A percentile compares a stretch with the other conserved stretches of the same genome.
Evolutionary conservation across 2,888 invertebrate genomes (phyloP).

Genomic region (Drosophila pseudotalamancana): DNA sequence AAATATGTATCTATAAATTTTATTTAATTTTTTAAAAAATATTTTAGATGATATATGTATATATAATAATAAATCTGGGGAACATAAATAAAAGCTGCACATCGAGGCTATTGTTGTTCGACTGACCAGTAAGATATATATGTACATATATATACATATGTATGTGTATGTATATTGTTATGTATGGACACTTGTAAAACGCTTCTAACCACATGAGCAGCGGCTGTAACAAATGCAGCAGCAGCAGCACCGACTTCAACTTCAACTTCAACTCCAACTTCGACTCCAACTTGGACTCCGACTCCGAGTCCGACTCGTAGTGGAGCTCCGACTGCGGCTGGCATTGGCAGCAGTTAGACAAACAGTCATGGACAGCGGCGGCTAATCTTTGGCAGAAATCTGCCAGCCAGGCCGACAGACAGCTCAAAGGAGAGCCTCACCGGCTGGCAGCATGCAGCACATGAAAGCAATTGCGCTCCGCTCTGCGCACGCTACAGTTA

Average conservation of each 20-base stretch:
- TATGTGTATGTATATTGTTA: too few species aligned
- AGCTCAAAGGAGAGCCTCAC: conserved; percentile 45
- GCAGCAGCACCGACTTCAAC: conserved; percentile 5
- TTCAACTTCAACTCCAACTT: background rate
- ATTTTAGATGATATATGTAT: too few species aligned
- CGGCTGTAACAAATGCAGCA: conserved; percentile 10
- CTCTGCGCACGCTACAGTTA: conserved; percentile 50
- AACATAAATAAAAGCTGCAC: too few species aligned
- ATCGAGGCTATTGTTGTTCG: too few species aligned
- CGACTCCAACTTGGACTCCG: background rate
- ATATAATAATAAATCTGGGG: too few species aligned
- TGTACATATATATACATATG: background rate
- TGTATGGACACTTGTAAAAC: background rate
- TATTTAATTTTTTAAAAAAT: too few species aligned
- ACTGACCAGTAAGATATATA: too few species aligned
- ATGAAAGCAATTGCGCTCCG: conserved; percentile 55
- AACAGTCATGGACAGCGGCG: conserved; percentile 54
- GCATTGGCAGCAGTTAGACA: conserved; percentile 51
- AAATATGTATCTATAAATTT: too few species aligned
- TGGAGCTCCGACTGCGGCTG: conserved; percentile 8
- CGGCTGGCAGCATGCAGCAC: conserved; percentile 9
- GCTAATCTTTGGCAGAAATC: conserved; percentile 64
- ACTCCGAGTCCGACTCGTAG: background rate
- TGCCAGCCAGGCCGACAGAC: conserved; percentile 46
- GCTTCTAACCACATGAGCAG: conserved; percentile 23